Percentiles rank a stretch among this genome's conserved stretches.
These are phyloP conservation scores for Seriola quinqueradiata DNA, from an alignment of 2,113 vertebrate species.

Conservation along the genomic window DNA sequence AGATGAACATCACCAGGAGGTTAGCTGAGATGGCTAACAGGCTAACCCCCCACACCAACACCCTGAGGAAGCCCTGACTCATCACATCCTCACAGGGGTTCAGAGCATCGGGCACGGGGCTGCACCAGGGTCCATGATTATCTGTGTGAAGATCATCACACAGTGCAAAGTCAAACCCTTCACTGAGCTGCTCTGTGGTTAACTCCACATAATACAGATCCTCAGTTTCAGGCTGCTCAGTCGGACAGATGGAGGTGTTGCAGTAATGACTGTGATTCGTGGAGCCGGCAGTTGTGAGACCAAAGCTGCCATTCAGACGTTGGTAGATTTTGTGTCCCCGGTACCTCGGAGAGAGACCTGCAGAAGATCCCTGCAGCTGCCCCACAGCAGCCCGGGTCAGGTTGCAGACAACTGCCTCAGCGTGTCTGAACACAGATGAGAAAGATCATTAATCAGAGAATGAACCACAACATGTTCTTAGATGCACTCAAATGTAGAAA, in stretches of 20 bases:
- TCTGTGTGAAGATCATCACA: conserved; percentile 76
- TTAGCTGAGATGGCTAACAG: conserved; percentile 90
- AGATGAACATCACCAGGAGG: conserved; percentile 87
- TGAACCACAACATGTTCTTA: background rate
- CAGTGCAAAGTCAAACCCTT: conserved; percentile 86
- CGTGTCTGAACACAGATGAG: conserved; percentile 79
- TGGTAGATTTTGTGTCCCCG: conserved; percentile 66
- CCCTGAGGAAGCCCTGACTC: conserved; percentile 88
- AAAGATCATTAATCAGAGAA: conserved; percentile 4
- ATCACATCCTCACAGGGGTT: conserved; percentile 96
- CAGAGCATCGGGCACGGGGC: conserved; percentile 89
- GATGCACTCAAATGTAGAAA: background rate
- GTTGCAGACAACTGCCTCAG: conserved; percentile 89
- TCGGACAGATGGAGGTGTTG: background rate
- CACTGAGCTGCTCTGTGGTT: conserved; percentile 67
- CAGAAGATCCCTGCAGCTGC: conserved; percentile 66
- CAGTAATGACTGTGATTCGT: background rate
- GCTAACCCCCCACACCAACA: conserved; percentile 91
- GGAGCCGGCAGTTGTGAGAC: background rate
- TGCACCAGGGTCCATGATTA: conserved; percentile 84
- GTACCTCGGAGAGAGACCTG: conserved; percentile 60
- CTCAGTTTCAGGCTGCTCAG: conserved; percentile 8
- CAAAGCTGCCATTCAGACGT: conserved; percentile 2
- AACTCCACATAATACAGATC: conserved; percentile 49
- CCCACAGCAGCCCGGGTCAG: conserved; percentile 75